phyloP scores from a whole-genome alignment of 2,888 invertebrate species.

The Frankliniella fusca region DNA sequence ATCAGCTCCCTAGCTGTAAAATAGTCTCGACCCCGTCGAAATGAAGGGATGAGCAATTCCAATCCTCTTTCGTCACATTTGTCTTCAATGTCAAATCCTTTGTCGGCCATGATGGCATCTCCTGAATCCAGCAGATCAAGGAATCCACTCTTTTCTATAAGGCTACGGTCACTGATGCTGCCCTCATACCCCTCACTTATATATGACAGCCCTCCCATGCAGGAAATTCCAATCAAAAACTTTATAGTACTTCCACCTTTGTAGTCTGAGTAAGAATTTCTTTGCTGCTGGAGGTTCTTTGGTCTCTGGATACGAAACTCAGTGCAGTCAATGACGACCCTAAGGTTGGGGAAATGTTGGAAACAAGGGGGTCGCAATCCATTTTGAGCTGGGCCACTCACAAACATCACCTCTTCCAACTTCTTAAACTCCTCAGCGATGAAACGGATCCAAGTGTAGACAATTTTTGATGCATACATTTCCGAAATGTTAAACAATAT shows the following conservation, averaged over 20 bases:
- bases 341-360: not conserved
- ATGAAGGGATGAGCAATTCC: constrained; percentile 24
- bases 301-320: too few relatives aligned
- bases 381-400: too few relatives aligned
- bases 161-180: constrained; percentile 27
- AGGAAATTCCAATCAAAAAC: constrained; percentile 23
- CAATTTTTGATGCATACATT: too few relatives aligned
- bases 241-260: constrained; percentile 10
- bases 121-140: constrained; percentile 1
- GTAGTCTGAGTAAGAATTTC: constrained; percentile 24
- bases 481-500: too few relatives aligned
- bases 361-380: too few relatives aligned
- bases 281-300: not conserved
- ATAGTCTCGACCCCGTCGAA: constrained; percentile 4
- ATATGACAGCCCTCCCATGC: constrained; percentile 7
- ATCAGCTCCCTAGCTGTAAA: constrained; percentile 3
- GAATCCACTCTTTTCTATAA: constrained; percentile 4
- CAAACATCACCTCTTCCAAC: too few relatives aligned
- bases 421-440: too few relatives aligned
- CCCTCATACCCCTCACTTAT: constrained; percentile 26
- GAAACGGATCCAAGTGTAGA: too few relatives aligned
- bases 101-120: constrained; percentile 29
- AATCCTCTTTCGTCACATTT: constrained; percentile 7
- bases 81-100: too few relatives aligned
- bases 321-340: constrained; percentile 25